Evolutionary conservation across 1,140 invertebrate species (phyloP).

Genomic region (Brachionus koreanus): DNA sequence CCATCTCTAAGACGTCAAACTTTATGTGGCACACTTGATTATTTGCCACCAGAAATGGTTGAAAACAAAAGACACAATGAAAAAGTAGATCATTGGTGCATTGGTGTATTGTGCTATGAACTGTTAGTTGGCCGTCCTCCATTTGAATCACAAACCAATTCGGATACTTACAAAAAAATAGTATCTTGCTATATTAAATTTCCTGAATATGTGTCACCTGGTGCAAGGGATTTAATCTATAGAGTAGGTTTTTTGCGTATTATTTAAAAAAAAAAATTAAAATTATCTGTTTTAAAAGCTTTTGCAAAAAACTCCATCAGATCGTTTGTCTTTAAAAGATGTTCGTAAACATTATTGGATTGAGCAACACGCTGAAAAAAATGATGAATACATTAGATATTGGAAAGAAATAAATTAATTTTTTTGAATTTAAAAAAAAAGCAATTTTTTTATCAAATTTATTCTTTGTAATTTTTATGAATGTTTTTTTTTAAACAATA

Average conservation of each 20-base stretch:
- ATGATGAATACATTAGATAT: constrained; percentile 41
- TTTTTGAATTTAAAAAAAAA: not conserved
- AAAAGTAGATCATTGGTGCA: constrained; percentile 70
- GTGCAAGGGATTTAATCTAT: constrained; percentile 34
- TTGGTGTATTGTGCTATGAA: constrained; percentile 97
- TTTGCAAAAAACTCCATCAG: constrained; percentile 6
- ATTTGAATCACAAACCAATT: constrained; percentile 60
- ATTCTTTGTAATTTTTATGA: not conserved
- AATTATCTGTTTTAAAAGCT: constrained; percentile 12
- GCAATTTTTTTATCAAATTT: not conserved
- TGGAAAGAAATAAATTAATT: constrained; percentile 19
- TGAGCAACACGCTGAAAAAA: constrained; percentile 36
- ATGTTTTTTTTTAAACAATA: not conserved
- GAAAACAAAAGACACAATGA: constrained; percentile 70
- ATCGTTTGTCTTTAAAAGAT: constrained; percentile 33
- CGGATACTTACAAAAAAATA: constrained; percentile 30
- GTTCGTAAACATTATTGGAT: constrained; percentile 39
- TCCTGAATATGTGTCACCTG: constrained; percentile 14
- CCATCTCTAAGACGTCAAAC: constrained; percentile 69
- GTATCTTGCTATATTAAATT: constrained; percentile 39
- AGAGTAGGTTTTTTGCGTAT: not conserved
- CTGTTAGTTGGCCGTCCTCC: constrained; percentile 93
- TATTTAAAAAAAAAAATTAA: not conserved
- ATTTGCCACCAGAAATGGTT: constrained; percentile 91
- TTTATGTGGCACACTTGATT: constrained; percentile 89